Conservation (phyloP, 2,888 invertebrate genomes). For the Protonemura montana region DNA sequence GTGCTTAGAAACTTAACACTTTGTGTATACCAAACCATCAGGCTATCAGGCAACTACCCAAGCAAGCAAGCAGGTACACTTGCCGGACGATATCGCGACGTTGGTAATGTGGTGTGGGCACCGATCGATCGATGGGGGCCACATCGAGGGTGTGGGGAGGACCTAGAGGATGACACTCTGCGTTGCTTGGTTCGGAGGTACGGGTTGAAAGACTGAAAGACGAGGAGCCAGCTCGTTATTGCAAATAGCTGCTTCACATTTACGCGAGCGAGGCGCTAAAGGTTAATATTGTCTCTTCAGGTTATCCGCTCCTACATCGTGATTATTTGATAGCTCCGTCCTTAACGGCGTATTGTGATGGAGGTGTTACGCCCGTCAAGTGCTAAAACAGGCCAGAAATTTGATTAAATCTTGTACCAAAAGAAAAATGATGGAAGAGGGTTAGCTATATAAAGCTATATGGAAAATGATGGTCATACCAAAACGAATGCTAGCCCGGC, state of each 20-base stretch:
- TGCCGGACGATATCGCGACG: background rate
- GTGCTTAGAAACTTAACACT: background rate
- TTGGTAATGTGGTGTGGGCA: background rate
- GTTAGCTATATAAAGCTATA: background rate
- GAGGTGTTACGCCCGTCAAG: background rate
- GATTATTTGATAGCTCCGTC: background rate
- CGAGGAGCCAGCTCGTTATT: background rate
- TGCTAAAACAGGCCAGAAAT: background rate
- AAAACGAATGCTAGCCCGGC: background rate
- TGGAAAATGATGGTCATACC: background rate
- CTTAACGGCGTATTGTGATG: background rate
- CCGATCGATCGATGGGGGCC: no score
- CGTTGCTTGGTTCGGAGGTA: background rate
- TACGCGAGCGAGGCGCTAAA: background rate
- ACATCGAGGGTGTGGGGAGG: no score
- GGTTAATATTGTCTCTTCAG: background rate
- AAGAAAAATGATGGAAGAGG: slow-evolving; percentile 1
- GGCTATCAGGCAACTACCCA: background rate
- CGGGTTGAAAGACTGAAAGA: background rate
- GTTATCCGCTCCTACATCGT: background rate
- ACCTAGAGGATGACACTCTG: no score
- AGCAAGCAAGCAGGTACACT: background rate
- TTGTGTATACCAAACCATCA: background rate
- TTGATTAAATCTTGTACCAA: background rate
- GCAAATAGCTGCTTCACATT: slow-evolving; percentile 4